phyloP scores from a whole-genome alignment of 2,113 vertebrate species.

The Phaethon lepturus region DNA sequence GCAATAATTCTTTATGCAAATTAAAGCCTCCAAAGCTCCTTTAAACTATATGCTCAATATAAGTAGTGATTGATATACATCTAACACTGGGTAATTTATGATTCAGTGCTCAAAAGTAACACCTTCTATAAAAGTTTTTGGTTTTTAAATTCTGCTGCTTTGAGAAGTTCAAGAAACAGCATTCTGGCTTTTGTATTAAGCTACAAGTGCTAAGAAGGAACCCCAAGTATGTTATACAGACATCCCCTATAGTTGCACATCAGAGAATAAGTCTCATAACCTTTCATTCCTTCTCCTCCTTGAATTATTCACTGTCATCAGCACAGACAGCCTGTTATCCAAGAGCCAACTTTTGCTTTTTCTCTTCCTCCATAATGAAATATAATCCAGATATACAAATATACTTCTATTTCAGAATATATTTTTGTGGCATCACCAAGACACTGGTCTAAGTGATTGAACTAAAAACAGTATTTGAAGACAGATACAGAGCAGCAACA shows the following conservation, averaged over 20 bases:
- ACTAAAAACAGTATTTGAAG: not conserved
- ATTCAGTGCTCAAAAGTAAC: not conserved
- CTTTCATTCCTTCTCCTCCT: not conserved
- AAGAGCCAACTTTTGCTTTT: not conserved
- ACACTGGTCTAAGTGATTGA: not conserved
- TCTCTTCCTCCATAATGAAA: not conserved
- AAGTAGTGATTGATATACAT: not conserved
- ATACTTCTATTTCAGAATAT: not conserved
- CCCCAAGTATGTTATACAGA: not conserved
- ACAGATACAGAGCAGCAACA: not conserved
- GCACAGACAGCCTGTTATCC: not conserved
- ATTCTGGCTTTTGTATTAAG: not conserved
- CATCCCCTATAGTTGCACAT: not conserved
- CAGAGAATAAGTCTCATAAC: not conserved
- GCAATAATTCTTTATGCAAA: not conserved
- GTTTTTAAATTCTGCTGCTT: not conserved
- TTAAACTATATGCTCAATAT: not conserved
- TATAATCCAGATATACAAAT: not conserved
- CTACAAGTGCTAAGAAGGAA: not conserved
- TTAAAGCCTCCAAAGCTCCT: not conserved
- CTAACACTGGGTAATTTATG: not conserved
- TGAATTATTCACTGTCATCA: not conserved
- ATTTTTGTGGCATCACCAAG: not conserved
- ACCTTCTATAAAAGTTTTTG: not conserved
- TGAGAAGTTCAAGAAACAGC: not conserved